Evolutionary conservation across 2,797 vertebrate genomes (phyloP), one percentile per base, ranked within the genome.

Genomic region (Crenuchus spilurus): DNA sequence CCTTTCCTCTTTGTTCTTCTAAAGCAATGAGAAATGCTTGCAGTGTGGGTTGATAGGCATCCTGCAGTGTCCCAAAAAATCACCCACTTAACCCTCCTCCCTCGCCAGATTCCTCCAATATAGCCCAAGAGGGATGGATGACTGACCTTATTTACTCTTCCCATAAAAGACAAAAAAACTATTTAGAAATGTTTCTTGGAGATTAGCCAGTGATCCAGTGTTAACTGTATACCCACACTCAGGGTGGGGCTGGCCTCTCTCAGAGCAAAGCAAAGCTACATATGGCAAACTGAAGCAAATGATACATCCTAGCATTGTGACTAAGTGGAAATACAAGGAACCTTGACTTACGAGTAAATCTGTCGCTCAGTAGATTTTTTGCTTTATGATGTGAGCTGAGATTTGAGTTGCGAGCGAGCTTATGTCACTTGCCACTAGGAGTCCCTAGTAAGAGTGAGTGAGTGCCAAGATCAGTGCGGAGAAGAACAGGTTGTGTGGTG

Each of bases 11-110:
- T 42, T 78, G 48, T 30, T 67, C 63, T 62, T 72, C 57, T 52
- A 28, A 4, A 63, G 26, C 60, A 64, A 6, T 4, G 18, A 76
- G 31, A 60, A 81, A 81, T 78, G 65, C 28, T 86, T 80, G 13
- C 11, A 31, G 35, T 10, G 70, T 82, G 66, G 76, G 80, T 62
- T 2, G 65, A 76, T 54, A 70, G 80, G 77, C 73, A 82, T 79
- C 69, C 60, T 58, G 10, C 20, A 44, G 10, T 49, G 49, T 57
- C 37, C 42, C 48, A 52, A n/a, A 62, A 57, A 33, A 28, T 20
- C 7, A 3, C 49, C 51, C 65, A n/a, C 54, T 18, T 11, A 11
- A 6, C 33, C 33, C 57, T 14, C 57, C 39, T 35, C 24, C 52
- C 42, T 11, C 42, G 42, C 28, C 41, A 60, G 22, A 51, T 55